Base-by-base conservation (phyloP, 2,797 vertebrate genomes). In the Tenualosa ilisha region DNA sequence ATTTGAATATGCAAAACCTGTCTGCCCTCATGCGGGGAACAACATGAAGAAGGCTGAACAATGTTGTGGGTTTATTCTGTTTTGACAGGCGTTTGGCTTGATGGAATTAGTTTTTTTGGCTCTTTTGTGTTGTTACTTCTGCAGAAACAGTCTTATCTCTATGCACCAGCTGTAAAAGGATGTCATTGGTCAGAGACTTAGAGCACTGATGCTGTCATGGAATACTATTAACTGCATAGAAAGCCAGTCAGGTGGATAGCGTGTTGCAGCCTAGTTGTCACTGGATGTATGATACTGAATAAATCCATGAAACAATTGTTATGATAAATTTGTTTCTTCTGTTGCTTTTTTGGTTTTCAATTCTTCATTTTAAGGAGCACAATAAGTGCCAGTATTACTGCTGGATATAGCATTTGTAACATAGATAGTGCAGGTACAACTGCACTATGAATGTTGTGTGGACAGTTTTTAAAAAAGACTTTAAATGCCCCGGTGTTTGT, bases 1-100 rank as follows among this genome's bases (percentile, higher is more conserved):
- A 43, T 89, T 89, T 91, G 86, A 83, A 81, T 89, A 49, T 89
- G 88, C 53, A 91, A 91, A 91, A 20, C 50, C 15, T 72, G n/a
- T 56, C 50, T 68, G 83, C 31, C 20, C 24, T 20, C 51, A 50
- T 50, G 51, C 12, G 24, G 22, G 11, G 51, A 26, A 24, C 12
- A 54, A 54, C 53, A n/a, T 7, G 1, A 82, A 82, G 81, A 50
- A 82, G 81, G 24, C 46, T 82, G 17, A 43, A 75, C 68, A 75
- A 75, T 75, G 37, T 5, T 20, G 15, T 43, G 13, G 37, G 6
- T 17, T 40, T 22, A 59, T 17, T 17, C 56, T 59, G 5, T 59
- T 17, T 6, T 43, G 68, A 68, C 65, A 68, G 65, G 1, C 12
- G 8, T 68, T 63, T 31, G 61, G 24, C 8, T 63, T 12, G 11